Percentiles rank a stretch among this genome's conserved stretches.
Evolutionary conservation across 2,888 invertebrate genomes (phyloP).

Genomic region (Diarsia brunnea): DNA sequence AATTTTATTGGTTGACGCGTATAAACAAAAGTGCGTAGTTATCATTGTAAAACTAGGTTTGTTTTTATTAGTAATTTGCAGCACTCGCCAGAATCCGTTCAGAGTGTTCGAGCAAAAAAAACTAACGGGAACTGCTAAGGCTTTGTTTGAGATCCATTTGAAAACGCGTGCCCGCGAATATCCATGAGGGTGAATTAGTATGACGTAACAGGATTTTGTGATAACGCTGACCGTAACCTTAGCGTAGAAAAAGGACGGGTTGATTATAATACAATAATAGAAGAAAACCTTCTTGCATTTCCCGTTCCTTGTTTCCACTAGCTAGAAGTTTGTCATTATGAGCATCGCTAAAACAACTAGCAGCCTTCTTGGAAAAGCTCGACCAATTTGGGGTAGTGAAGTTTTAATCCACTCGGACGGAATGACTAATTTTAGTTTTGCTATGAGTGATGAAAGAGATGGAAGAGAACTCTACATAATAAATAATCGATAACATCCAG

Average conservation of each 20-base stretch:
- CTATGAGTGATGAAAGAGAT: background rate
- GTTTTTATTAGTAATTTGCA: background rate
- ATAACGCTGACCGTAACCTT: background rate
- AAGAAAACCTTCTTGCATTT: background rate
- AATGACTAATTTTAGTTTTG: background rate
- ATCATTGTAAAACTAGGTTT: background rate
- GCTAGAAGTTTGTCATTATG: too few relatives aligned
- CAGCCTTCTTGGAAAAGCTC: too few relatives aligned
- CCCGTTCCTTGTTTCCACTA: background rate
- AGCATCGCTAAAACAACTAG: too few relatives aligned
- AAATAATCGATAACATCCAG: background rate
- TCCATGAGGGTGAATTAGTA: conserved; percentile 21
- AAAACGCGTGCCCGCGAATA: conserved; percentile 48
- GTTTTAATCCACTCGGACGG: background rate
- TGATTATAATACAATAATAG: background rate
- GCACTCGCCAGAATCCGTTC: background rate
- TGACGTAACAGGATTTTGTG: background rate
- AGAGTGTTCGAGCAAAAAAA: conserved; percentile 6
- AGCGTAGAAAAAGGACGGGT: conserved; percentile 1
- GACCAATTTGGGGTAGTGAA: background rate
- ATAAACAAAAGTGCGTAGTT: too few relatives aligned
- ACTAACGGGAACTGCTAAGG: conserved; percentile 7
- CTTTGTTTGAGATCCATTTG: conserved; percentile 31
- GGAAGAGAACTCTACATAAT: background rate
- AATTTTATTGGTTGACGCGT: background rate